phyloP scores from a whole-genome alignment of 2,797 vertebrate species.

The Manis crassicaudata region DNA sequence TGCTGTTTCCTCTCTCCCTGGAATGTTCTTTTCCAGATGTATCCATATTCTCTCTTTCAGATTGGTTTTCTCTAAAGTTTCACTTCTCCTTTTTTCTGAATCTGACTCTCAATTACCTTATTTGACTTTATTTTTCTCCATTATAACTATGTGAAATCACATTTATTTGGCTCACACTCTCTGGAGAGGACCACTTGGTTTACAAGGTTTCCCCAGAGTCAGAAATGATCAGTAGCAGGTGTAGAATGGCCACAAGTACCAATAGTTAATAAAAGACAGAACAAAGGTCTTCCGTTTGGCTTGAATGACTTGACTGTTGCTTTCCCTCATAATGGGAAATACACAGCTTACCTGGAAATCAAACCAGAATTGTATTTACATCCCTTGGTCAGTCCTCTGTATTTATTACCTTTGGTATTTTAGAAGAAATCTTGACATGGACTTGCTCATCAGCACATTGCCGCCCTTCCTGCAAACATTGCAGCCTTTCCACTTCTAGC shows the following conservation, averaged over 20 bases:
- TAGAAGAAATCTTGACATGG: conserved; percentile 75
- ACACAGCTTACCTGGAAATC: not conserved
- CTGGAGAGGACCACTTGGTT: not conserved
- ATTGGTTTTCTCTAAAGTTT: not conserved
- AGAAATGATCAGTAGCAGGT: not conserved
- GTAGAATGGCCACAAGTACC: not conserved
- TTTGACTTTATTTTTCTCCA: not conserved
- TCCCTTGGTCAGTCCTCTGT: not conserved
- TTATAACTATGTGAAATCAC: not conserved
- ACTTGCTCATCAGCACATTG: conserved; percentile 41
- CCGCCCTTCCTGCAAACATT: conserved; percentile 63
- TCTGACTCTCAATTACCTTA: not conserved
- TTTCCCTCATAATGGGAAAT: not conserved
- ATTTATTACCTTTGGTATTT: conserved; percentile 77
- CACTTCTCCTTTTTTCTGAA: not conserved
- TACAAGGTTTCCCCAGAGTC: not conserved
- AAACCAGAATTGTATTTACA: not conserved
- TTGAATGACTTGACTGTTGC: not conserved
- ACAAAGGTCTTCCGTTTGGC: not conserved
- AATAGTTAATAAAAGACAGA: not conserved
- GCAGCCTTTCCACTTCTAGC: conserved; percentile 63
- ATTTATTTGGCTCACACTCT: not conserved
- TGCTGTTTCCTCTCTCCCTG: not conserved
- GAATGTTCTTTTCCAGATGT: not conserved
- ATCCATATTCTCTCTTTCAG: not conserved